These are phyloP conservation scores for Pomacea maculata DNA, from an alignment of 1,140 invertebrate species.

Conservation along the genomic window DNA sequence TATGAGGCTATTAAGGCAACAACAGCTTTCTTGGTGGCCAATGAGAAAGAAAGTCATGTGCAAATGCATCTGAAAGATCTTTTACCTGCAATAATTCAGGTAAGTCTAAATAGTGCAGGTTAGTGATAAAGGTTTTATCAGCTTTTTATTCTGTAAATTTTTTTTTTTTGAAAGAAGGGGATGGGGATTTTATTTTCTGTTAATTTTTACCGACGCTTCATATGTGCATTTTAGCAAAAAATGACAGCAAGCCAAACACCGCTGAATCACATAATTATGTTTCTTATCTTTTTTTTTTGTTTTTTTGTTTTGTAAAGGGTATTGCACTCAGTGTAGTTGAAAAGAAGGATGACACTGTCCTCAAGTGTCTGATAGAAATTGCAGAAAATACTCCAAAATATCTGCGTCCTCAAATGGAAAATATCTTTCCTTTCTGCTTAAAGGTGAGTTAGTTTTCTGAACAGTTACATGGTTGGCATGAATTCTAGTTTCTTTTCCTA, in stretches of 20 bases:
- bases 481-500: not conserved
- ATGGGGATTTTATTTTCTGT: not conserved
- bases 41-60: slow-evolving; percentile 88
- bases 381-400: slow-evolving; percentile 91
- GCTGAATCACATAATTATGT: not conserved
- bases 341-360: slow-evolving; percentile 84
- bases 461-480: not conserved
- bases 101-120: slow-evolving; percentile 16
- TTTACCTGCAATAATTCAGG: slow-evolving; percentile 72
- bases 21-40: slow-evolving; percentile 88
- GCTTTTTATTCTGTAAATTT: too few species aligned
- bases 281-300: slow-evolving; percentile 8
- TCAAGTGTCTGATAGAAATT: slow-evolving; percentile 93
- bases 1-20: slow-evolving; percentile 69
- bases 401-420: slow-evolving; percentile 83
- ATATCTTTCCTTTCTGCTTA: slow-evolving; percentile 91
- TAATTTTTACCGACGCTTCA: not conserved
- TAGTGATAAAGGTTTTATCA: too few species aligned
- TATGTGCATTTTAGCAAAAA: not conserved
- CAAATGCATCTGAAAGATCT: slow-evolving; percentile 89
- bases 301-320: slow-evolving; percentile 68
- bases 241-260: not conserved
- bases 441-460: slow-evolving; percentile 71
- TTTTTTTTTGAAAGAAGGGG: too few species aligned
- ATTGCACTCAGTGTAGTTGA: slow-evolving; percentile 80